Conservation (phyloP, 2,113 vertebrate species). For the Rafetus swinhoei region DNA sequence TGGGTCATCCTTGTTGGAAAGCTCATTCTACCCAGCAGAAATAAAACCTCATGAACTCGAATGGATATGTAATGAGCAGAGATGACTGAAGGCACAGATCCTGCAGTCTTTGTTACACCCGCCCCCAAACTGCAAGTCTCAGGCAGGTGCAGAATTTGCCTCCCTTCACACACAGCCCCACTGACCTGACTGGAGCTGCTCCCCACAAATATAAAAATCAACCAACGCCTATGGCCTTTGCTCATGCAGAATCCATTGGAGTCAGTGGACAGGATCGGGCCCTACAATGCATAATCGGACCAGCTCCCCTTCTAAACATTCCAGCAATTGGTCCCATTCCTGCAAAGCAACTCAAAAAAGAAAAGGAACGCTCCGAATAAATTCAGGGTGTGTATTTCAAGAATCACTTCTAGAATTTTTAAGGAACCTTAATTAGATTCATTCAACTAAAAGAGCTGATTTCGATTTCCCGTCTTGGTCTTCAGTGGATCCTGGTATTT, state of each 20-base stretch:
- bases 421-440: accelerated
- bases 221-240: background rate
- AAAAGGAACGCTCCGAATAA: background rate
- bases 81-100: background rate
- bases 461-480: background rate
- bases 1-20: background rate
- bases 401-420: background rate
- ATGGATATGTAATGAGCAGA: background rate
- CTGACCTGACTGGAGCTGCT: no score
- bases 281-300: background rate
- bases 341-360: background rate
- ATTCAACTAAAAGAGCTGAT: accelerated
- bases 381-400: accelerated
- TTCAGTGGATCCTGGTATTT: accelerated
- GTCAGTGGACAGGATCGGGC: background rate
- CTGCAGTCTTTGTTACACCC: background rate
- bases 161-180: no score
- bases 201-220: no score
- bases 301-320: background rate
- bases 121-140: no score
- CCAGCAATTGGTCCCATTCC: background rate
- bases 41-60: background rate
- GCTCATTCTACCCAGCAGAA: background rate
- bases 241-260: background rate
- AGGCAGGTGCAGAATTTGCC: no score